Conservation (phyloP, 2,113 vertebrate species). For the Stigmatopora argus region DNA sequence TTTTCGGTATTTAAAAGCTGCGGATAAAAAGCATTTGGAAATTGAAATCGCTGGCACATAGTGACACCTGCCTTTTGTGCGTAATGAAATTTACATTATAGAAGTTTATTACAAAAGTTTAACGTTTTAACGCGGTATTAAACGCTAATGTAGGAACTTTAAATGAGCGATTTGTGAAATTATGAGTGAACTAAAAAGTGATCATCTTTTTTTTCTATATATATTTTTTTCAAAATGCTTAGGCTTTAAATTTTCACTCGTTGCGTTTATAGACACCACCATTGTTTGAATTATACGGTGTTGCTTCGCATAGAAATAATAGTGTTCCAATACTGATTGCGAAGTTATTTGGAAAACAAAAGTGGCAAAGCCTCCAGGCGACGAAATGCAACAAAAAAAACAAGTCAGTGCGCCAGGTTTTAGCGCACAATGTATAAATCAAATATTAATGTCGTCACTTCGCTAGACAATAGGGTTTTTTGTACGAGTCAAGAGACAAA, state of each 20-base stretch:
- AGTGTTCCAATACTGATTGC: conserved; percentile 54
- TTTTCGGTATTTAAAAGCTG: background rate
- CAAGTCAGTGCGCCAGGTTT: conserved; percentile 17
- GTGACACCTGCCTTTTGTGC: background rate
- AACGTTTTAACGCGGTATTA: background rate
- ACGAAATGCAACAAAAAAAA: conserved; percentile 52
- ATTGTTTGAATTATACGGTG: conserved; percentile 2
- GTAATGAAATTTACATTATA: background rate
- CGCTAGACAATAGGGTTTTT: conserved; percentile 30
- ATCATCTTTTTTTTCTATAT: conserved; percentile 9
- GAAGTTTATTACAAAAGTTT: background rate
- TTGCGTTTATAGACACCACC: conserved; percentile 1
- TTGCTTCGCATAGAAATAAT: background rate
- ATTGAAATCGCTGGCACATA: background rate
- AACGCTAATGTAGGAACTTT: background rate
- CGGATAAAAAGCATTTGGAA: background rate
- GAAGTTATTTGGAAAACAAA: conserved; percentile 44
- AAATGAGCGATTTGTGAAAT: background rate
- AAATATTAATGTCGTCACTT: conserved; percentile 44
- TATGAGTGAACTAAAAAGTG: background rate
- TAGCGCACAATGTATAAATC: conserved; percentile 23
- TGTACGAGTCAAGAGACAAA: conserved; percentile 25
- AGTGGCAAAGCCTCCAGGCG: conserved; percentile 45
- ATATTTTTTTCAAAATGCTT: conserved; percentile 23
- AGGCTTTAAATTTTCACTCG: conserved; percentile 24